These are phyloP conservation scores for Zoroaster sp. DNA, from an alignment of 53 echinoderm and acorn worm genomes.

Conservation along the genomic window DNA sequence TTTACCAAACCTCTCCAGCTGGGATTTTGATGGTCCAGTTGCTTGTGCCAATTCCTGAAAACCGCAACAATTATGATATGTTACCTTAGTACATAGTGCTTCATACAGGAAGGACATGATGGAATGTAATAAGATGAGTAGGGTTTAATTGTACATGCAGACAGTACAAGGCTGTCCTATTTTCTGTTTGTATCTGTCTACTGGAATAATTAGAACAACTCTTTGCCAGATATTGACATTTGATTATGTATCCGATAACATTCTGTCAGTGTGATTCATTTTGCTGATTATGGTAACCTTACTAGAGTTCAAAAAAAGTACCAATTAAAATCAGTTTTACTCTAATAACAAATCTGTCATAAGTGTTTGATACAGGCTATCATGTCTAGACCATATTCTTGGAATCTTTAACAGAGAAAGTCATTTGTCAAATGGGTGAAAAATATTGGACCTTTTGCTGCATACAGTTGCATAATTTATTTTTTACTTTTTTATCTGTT, in stretches of 20 bases:
- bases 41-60: neutral
- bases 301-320: neutral
- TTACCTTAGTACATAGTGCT: no score
- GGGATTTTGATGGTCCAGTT: neutral
- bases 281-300: neutral
- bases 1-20: neutral
- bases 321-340: no score
- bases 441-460: no score
- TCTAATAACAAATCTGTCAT: no score
- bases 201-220: neutral
- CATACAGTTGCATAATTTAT: no score
- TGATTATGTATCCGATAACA: neutral
- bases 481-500: no score
- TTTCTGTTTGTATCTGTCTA: neutral
- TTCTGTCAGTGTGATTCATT: neutral
- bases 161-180: neutral
- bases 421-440: no score
- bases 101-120: no score
- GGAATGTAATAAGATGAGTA: no score
- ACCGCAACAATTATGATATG: neutral
- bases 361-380: no score
- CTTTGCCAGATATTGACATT: neutral
- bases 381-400: no score
- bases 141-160: neutral
- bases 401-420: no score